Evolutionary conservation across 2,113 vertebrate genomes (phyloP).

Genomic region (Chionis minor): DNA sequence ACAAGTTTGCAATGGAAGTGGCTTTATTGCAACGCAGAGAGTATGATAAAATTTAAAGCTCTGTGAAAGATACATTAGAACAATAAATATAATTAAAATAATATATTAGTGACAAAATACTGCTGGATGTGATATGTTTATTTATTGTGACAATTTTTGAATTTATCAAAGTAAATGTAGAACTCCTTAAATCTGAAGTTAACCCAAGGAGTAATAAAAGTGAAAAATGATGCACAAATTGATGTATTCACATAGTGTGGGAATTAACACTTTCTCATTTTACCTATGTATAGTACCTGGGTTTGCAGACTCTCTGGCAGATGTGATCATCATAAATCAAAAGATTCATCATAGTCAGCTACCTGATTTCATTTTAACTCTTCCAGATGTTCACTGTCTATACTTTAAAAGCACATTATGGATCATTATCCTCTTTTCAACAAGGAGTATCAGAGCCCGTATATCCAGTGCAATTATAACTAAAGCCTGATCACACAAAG

Average conservation of each 20-base stretch:
- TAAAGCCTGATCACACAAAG: neutral
- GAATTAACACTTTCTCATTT: conserved; percentile 40
- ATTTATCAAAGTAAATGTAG: conserved; percentile 40
- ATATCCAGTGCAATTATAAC: neutral
- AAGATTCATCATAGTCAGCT: conserved; percentile 28
- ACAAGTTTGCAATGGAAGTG: conserved; percentile 72
- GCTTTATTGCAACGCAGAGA: conserved; percentile 49
- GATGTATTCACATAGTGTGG: neutral
- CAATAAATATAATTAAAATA: conserved; percentile 55
- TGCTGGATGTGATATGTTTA: conserved; percentile 32
- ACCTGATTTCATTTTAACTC: conserved; percentile 32
- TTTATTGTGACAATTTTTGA: conserved; percentile 62
- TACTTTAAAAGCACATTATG: conserved; percentile 28
- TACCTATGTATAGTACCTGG: neutral
- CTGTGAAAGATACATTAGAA: conserved; percentile 62
- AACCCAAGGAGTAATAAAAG: conserved; percentile 63
- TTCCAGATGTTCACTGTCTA: conserved; percentile 30
- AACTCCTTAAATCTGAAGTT: conserved; percentile 57
- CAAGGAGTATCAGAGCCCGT: neutral
- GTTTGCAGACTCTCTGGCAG: conserved; percentile 28
- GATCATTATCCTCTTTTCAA: conserved; percentile 2
- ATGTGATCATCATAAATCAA: conserved; percentile 47
- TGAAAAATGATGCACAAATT: conserved; percentile 50
- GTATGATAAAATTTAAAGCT: conserved; percentile 72
- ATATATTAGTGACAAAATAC: conserved; percentile 52